These are phyloP conservation scores for Dorcus parallelipipedus DNA, from an alignment of 2,888 invertebrate species.

Conservation along the genomic window DNA sequence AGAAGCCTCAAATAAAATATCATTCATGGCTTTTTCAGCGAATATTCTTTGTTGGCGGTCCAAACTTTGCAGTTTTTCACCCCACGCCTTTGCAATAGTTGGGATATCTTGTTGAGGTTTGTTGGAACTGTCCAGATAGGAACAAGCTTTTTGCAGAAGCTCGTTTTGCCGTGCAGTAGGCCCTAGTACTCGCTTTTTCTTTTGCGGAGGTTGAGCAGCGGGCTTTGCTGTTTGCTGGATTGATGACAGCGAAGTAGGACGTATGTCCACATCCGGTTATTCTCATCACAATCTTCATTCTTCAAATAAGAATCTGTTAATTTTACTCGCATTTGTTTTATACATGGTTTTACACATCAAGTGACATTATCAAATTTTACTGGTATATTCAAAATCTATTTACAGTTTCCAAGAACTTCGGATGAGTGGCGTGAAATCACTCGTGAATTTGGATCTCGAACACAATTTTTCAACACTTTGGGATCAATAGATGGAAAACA, in stretches of 20 bases:
- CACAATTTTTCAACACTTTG: neutral
- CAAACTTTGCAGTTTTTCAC: constrained; percentile 5
- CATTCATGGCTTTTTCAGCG: constrained; percentile 15
- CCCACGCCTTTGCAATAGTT: constrained; percentile 6
- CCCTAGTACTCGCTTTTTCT: neutral
- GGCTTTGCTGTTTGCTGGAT: too few species aligned
- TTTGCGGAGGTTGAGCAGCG: neutral
- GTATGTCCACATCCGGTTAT: too few species aligned
- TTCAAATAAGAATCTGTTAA: too few species aligned
- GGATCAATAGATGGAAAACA: neutral
- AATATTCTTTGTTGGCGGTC: constrained; percentile 6
- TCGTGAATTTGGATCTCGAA: neutral
- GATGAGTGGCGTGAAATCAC: neutral
- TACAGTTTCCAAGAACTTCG: neutral
- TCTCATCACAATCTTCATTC: too few species aligned
- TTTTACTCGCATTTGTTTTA: too few species aligned
- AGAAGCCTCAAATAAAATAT: constrained; percentile 12
- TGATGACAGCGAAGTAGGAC: too few species aligned
- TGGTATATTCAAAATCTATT: neutral
- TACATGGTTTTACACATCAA: too few species aligned
- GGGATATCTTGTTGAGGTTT: neutral
- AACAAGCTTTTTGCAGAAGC: neutral
- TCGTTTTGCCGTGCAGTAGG: neutral
- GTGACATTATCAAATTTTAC: too few species aligned
- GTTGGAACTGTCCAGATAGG: neutral